Evolutionary conservation across 1,140 invertebrate genomes (phyloP), one percentile per base, ranked within the genome.

Genomic region (Cotesia glomerata): DNA sequence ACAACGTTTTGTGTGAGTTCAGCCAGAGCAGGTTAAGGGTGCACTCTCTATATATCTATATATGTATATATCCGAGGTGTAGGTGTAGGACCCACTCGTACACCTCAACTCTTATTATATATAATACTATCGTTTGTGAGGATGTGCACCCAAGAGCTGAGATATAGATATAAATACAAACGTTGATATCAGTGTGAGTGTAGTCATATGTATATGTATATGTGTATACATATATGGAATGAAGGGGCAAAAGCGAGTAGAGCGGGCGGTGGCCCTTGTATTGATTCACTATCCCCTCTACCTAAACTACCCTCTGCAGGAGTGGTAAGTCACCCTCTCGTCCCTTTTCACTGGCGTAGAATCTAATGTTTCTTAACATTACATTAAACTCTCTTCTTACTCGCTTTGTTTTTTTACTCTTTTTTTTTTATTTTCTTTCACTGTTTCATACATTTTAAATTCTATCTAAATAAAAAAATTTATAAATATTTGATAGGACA

Each of bases 191-290:
- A 26, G 26, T 26, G 26, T 26, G 26, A 26, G 26, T 0, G 3
- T 26, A 26, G 26, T 26, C 26, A 26, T 26, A 26, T 26, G 26
- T 26, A 26, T 26, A 26, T 26, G 26, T 32, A 18, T 56, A 56
- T 56, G 16, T 14, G 14, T 18, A 56, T 39, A 64, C n/a, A 14
- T 7, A 9, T 11, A 45, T 49, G 58, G 61, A 69, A 54, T 49
- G 77, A 74, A 75, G 74, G 69, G 65, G 73, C 61, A 32, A 51
- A 51, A 78, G 73, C 71, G 76, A 74, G 77, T 63, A 62, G 78
- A 74, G 77, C 67, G 66, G 78, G 75, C 78, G 79, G 78, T 81
- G 74, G 82, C 79, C 79, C 81, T 84, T 81, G 81, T 84, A 84
- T 84, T 82, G 82, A 82, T 82, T 82, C 81, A 82, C 81, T 80